Evolutionary conservation across 2,113 vertebrate species (phyloP).

Genomic region (Bubo blakistoni): DNA sequence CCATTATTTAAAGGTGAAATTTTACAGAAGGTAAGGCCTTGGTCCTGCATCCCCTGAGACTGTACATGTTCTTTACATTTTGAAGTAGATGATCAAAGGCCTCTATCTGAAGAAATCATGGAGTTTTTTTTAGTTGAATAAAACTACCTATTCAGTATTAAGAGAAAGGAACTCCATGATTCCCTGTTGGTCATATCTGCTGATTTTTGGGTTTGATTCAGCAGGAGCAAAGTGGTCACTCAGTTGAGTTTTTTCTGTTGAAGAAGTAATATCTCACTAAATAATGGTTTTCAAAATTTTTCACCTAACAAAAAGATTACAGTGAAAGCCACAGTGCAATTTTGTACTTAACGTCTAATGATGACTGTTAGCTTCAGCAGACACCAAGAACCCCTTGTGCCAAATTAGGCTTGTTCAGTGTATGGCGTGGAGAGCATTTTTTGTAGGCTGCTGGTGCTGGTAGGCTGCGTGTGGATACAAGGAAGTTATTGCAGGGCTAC

Average conservation of each 20-base stretch:
- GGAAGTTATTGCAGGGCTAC: too few species aligned
- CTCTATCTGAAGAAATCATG: not conserved
- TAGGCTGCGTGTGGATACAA: too few species aligned
- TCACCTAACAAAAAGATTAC: not conserved
- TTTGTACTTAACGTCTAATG: not conserved
- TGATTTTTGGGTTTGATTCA: not conserved
- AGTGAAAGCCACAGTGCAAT: not conserved
- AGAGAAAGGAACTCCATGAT: not conserved
- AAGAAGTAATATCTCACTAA: not conserved
- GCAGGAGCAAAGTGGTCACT: not conserved
- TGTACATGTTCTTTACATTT: not conserved
- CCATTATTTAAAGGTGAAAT: not conserved
- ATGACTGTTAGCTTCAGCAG: not conserved
- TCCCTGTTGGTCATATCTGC: not conserved
- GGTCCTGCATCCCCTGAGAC: not conserved
- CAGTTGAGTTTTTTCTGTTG: not conserved
- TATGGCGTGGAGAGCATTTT: not conserved
- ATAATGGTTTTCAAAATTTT: not conserved
- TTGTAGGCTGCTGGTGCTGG: not conserved
- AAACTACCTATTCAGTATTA: not conserved
- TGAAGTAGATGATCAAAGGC: not conserved
- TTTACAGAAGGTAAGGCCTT: not conserved
- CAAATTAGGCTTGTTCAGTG: not conserved
- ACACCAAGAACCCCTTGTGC: not conserved
- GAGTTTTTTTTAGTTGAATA: not conserved